Base-by-base conservation (phyloP, 2,113 vertebrate species). In the Echinops telfairi region DNA sequence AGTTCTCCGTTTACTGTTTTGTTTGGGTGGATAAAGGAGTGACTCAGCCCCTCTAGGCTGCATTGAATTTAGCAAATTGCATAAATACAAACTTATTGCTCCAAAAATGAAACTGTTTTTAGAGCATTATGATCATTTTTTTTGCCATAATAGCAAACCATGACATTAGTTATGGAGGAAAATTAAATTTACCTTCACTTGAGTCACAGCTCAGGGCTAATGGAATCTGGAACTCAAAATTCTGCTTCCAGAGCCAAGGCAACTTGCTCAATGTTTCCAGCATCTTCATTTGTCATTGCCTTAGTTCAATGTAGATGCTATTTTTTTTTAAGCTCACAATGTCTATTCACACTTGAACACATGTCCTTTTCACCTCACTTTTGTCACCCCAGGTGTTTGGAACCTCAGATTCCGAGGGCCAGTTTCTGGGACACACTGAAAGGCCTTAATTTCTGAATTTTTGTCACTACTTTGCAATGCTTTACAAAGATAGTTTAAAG, bases 1-100 rank as follows among this genome's bases (percentile, higher is more conserved):
- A 76, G 58, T 94, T 96, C 40, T 97, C 89, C 94, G 29, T 91
- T 96, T 92, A 89, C 91, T 96, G 22, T 96, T 95, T 92, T 91
- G 68, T 87, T 97, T 96, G 95, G 64, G 40, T 88, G 66, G n/a
- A 77, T 71, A 66, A 91, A 84, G 31, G 64, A 88, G 25, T 90
- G 83, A 86, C 40, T 96, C 89, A 95, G 76, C 23, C 60, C 86
- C 95, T 95, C 80, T 66, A 91, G 64, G 38, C 81, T 95, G 68
- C 38, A 1, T 4, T 92, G 91, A 66, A 70, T 93, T 95, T 88
- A 90, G 87, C 82, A 89, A 76, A 93, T 77, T 70, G 73, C 76
- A n/a, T 40, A 94, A 86, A 94, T 82, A 60, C 38, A 83, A 53
- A 88, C 58, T 36, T 58, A 47, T 86, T 89, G 70, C 81, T 94